Evolutionary conservation across 2,888 invertebrate genomes (phyloP).

Genomic region (Trachelus stipa): DNA sequence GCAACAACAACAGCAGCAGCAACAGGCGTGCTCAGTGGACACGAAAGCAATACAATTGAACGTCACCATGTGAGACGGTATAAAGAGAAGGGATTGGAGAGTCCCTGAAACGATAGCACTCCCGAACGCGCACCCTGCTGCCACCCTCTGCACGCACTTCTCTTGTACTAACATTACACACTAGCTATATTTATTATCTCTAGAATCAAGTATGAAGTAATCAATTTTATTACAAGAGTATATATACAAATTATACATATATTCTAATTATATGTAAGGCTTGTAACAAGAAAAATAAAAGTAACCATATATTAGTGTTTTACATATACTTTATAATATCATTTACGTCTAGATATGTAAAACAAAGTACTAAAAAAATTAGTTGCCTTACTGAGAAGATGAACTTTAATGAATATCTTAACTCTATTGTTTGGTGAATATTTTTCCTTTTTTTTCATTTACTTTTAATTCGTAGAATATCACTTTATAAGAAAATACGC

Average conservation of each 20-base stretch:
- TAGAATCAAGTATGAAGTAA: constrained; percentile 58
- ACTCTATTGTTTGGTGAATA: constrained; percentile 49
- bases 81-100: constrained; percentile 51
- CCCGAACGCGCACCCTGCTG: constrained; percentile 61
- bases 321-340: constrained; percentile 65
- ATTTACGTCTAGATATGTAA: constrained; percentile 63
- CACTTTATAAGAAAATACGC: constrained; percentile 27
- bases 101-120: constrained; percentile 59
- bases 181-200: constrained; percentile 65
- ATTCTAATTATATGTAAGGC: constrained; percentile 65
- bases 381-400: constrained; percentile 59
- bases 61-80: constrained; percentile 65
- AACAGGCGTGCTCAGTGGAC: constrained; percentile 62
- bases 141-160: constrained; percentile 66
- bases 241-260: constrained; percentile 65
- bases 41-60: constrained; percentile 66
- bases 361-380: constrained; percentile 55
- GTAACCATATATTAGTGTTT: constrained; percentile 67
- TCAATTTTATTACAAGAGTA: constrained; percentile 66
- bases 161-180: constrained; percentile 65
- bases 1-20: constrained; percentile 55
- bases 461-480: constrained; percentile 24
- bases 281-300: constrained; percentile 66
- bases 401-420: constrained; percentile 49
- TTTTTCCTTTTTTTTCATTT: constrained; percentile 25